Base-by-base conservation (phyloP, 2,797 vertebrate species). In the Artibeus lituratus region DNA sequence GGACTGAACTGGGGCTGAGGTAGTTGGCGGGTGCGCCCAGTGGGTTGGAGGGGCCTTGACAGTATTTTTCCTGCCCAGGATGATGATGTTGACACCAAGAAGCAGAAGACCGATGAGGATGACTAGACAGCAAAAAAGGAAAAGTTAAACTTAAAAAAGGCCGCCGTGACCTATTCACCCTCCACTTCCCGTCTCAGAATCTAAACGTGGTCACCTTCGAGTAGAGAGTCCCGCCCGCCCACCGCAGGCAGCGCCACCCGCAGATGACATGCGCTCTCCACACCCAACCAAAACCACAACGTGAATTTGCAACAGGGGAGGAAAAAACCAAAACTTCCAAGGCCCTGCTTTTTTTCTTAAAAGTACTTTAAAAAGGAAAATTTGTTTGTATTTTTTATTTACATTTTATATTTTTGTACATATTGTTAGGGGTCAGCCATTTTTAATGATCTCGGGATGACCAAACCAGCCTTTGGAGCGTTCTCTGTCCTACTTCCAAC, bases 321-420 rank as follows among this genome's bases (percentile, higher is more conserved):
- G 87, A 77, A 88, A 90, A 95, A 95, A 96, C 84, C 98, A 98
- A 99, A 99, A 99, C 98, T 99, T 99, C 92, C 98, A 98, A 97
- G 98, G 99, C 98, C 99, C 98, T 99, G 98, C 98, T 98, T 99
- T 99, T 98, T 99, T 99, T 98, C 99, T 98, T 99, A 99, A 98
- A 99, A 98, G 98, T 99, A 99, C 98, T 99, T 99, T 99, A 99
- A 99, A 97, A 97, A 99, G 99, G 98, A 99, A 98, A 99, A 99
- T 99, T 99, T 99, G 99, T 99, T 99, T 99, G 99, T 99, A 99
- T 99, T 99, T 99, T 99, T 99, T 99, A 99, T 99, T 99, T 99
- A 99, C 99, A 99, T 99, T 99, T 99, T 99, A 99, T 99, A 99
- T 99, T 99, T 99, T 99, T 99, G 99, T 99, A 99, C 99, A 99